Base-by-base conservation (phyloP, 2,888 invertebrate species). In the Plusia festucae region DNA sequence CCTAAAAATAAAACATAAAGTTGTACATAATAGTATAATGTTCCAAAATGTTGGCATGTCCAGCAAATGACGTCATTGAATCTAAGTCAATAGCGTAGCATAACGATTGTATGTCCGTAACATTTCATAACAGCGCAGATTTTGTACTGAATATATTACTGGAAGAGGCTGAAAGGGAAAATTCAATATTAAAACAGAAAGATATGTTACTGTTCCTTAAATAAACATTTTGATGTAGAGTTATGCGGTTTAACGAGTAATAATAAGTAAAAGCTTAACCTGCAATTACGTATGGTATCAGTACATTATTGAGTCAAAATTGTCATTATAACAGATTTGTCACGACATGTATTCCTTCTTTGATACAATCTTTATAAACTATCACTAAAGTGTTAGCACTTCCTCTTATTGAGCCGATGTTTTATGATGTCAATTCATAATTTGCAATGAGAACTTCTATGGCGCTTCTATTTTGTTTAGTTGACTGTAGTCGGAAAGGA, bases 51-150 rank as follows among this genome's bases (percentile, higher is more conserved):
- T 55, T 61, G 60, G 72, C 70, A 64, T 77, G 74, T 78, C 82
- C 75, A 78, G 76, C 76, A 68, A 78, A 86, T 87, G 89, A 87
- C 87, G 88, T 87, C 90, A 89, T 88, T 83, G 88, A 86, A 88
- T 88, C 88, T 85, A 85, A 90, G 90, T 88, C 91, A 89, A 91
- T 90, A 90, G 86, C 78, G 75, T 68, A 79, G 81, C 84, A 81
- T 88, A 90, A 89, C 88, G 85, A 84, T 82, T 84, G 87, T 84
- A 80, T 88, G 86, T 87, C 83, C 83, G 84, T 86, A 90, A 89
- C 88, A 87, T 91, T 89, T 91, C 90, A 90, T 90, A 91, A 88
- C 88, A 85, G 70, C 69, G 32, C 24, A 11, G 81, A 83, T 69
- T 8, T 73, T 61, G 2, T 22, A 44, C 2, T 22, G 61, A 52